Base-by-base conservation (phyloP, 1,140 invertebrate species). In the Megathymus violae region DNA sequence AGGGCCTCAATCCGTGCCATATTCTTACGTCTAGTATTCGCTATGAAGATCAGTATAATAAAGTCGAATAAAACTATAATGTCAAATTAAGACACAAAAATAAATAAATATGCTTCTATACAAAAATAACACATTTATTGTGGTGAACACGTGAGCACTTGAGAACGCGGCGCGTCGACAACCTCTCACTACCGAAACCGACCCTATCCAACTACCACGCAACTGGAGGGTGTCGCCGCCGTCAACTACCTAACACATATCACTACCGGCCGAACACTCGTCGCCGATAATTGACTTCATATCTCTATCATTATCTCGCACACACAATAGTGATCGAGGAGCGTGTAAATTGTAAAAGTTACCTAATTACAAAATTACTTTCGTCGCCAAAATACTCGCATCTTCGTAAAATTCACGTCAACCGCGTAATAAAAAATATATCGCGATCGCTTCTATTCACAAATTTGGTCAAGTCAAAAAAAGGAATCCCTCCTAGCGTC, bases 91-190 rank as follows among this genome's bases (percentile, higher is more conserved):
- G 64, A 75, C 66, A 78, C n/a, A 78, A 83, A 31, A 90, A 88
- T 89, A 88, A 90, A 90, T 88, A 89, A 90, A 90, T 90, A 89
- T 82, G 78, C 79, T 75, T 88, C 88, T 88, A 86, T 90, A 90
- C 83, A 90, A 88, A 89, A 90, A 88, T 88, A 81, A 83, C 78
- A 85, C 82, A 80, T 80, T 79, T 76, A 77, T 73, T 67, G 69
- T 78, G 74, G 76, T 85, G 85, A 88, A 87, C 82, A 88, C 84
- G 74, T 80, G 80, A 84, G 80, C 78, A 76, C 70, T 71, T 75
- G 78, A 82, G 80, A 86, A 69, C 81, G 60, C 64, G 58, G 56
- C 67, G 71, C 51, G 62, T 46, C 69, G 64, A 64, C 70, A 56
- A 56, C 43, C 43, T 52, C 16, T 13, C 43, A 52, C 61, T 27